Percentiles rank a stretch among this genome's conserved stretches.
These are phyloP conservation scores for Gonatopus flavifemur DNA, from an alignment of 1,140 invertebrate species.

Conservation along the genomic window DNA sequence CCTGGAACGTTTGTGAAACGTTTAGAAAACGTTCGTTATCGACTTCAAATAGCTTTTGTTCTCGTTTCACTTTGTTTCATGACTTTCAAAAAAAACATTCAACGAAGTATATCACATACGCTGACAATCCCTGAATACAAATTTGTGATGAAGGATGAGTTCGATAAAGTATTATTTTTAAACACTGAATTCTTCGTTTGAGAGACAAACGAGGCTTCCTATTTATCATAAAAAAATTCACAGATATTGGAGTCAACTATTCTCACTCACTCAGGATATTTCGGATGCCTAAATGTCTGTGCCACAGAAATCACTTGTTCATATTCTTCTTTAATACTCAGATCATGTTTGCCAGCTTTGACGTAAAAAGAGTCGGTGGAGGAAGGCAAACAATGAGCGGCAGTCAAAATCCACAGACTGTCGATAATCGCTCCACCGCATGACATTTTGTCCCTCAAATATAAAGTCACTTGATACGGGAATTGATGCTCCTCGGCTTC, in stretches of 20 bases:
- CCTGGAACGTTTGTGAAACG: no score
- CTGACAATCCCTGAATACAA: no score
- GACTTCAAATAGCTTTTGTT: no score
- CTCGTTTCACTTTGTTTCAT: no score
- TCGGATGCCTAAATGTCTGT: slow-evolving; percentile 52
- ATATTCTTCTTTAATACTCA: slow-evolving; percentile 35
- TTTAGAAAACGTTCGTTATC: no score
- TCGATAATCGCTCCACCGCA: slow-evolving; percentile 62
- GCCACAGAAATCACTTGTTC: slow-evolving; percentile 53
- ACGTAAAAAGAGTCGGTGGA: slow-evolving; percentile 19
- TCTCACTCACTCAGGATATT: slow-evolving; percentile 55
- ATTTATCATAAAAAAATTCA: background rate
- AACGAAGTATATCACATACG: no score
- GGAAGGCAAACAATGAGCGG: slow-evolving; percentile 56
- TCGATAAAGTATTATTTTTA: no score
- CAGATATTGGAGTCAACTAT: slow-evolving; percentile 31
- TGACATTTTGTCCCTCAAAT: slow-evolving; percentile 51
- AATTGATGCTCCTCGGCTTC: slow-evolving; percentile 42
- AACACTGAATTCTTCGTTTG: no score
- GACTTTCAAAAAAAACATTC: no score
- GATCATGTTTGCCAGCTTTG: slow-evolving; percentile 38
- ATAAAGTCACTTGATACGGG: slow-evolving; percentile 50
- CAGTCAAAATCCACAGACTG: slow-evolving; percentile 58
- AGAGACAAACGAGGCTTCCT: no score
- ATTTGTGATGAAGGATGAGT: no score